Evolutionary conservation across 2,888 invertebrate genomes (phyloP).

Genomic region (Drosophila rubida): DNA sequence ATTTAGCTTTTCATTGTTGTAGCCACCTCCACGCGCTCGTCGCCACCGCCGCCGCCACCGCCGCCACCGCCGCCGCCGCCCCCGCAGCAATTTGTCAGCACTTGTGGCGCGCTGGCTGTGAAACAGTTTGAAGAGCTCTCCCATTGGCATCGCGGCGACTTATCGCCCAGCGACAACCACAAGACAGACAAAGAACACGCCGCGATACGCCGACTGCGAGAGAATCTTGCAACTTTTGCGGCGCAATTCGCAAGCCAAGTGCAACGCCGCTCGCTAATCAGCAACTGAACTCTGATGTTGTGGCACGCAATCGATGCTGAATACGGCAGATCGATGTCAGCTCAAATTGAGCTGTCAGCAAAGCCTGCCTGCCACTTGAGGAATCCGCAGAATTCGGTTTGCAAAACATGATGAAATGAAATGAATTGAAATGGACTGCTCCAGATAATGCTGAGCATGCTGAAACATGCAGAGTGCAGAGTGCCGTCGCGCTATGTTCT

Average conservation of each 20-base stretch:
- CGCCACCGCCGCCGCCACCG: conserved; percentile 46
- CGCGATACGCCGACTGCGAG: not conserved
- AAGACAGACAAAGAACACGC: conserved; percentile 15
- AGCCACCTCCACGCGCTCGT: conserved; percentile 33
- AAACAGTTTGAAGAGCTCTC: conserved; percentile 29
- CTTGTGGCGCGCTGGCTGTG: conserved; percentile 37
- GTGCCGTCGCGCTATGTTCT: not conserved
- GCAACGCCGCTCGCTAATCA: not conserved
- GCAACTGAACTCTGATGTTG: not conserved
- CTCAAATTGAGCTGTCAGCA: not conserved
- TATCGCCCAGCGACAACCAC: conserved; percentile 31
- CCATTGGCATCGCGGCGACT: conserved; percentile 28
- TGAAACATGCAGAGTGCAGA: conserved; percentile 35
- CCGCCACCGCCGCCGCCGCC: conserved; percentile 50
- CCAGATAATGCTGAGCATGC: conserved; percentile 30
- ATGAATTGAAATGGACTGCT: not conserved
- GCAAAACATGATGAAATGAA: conserved; percentile 32
- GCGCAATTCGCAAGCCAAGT: conserved; percentile 47
- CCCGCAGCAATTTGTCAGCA: conserved; percentile 64
- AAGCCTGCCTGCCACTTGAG: not conserved
- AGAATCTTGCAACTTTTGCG: conserved; percentile 43
- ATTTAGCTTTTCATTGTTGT: conserved; percentile 64
- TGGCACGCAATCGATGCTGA: too few species aligned
- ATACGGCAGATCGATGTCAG: too few species aligned
- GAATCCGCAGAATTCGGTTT: not conserved